Evolutionary conservation across 2,113 vertebrate genomes (phyloP).

Genomic region (Macquaria ambigua): DNA sequence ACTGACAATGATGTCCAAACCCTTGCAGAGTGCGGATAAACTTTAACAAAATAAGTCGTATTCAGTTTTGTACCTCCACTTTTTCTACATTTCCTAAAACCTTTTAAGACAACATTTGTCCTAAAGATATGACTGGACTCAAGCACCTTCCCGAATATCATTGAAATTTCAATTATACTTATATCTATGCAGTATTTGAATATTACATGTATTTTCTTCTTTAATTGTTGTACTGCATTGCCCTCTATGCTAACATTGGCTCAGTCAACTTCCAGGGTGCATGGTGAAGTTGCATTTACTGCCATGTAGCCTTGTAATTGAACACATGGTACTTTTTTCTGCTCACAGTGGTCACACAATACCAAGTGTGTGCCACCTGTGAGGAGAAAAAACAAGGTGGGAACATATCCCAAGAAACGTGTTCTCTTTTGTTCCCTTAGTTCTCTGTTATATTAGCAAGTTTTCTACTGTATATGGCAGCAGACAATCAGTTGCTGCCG

Average conservation of each 20-base stretch:
- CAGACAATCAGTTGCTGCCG: constrained; percentile 12
- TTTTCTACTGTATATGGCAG: neutral
- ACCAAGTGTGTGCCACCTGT: constrained; percentile 21
- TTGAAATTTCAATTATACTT: neutral
- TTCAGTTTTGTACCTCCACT: neutral
- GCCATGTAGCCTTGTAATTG: neutral
- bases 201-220: neutral
- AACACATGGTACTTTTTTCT: neutral
- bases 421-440: constrained; percentile 18
- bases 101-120: neutral
- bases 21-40: neutral
- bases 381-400: neutral
- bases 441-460: neutral
- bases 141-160: constrained; percentile 1
- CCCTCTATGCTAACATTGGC: neutral
- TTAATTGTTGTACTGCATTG: neutral
- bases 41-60: neutral
- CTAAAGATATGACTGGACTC: neutral
- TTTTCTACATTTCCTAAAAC: neutral
- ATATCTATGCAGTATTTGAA: neutral
- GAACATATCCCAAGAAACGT: neutral
- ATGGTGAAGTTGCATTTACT: neutral
- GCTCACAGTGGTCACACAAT: constrained; percentile 14
- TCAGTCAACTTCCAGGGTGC: neutral
- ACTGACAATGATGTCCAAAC: neutral